Conservation (phyloP, 2,797 vertebrate species). For the Cryptoprocta ferox region DNA sequence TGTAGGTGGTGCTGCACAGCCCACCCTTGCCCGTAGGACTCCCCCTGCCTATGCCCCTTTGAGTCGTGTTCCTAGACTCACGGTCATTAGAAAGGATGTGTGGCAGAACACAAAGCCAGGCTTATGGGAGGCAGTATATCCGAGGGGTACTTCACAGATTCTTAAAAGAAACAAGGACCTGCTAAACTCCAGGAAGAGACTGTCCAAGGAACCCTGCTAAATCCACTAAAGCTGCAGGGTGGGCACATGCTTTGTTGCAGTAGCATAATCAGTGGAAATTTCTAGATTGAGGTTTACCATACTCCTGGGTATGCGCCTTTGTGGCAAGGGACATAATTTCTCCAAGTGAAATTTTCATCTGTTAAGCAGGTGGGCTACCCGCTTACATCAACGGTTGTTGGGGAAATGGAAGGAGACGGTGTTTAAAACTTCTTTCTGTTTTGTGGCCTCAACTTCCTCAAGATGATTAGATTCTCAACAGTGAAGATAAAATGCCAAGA, state of each 20-base stretch:
- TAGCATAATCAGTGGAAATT: not conserved
- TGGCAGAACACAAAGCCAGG: not conserved
- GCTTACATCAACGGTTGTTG: not conserved
- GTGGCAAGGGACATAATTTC: not conserved
- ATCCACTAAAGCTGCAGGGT: not conserved
- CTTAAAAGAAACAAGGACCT: not conserved
- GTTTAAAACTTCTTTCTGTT: not conserved
- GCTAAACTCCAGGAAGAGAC: not conserved
- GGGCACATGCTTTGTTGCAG: not conserved
- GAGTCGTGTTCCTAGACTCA: not conserved
- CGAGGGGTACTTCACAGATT: not conserved
- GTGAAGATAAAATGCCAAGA: not conserved
- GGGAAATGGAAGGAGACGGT: not conserved
- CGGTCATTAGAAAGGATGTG: not conserved
- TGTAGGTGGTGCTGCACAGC: too few relatives aligned
- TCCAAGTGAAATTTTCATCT: not conserved
- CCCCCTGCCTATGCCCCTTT: not conserved
- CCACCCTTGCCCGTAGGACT: not conserved
- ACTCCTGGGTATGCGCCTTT: not conserved
- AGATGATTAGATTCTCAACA: not conserved
- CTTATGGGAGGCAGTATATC: not conserved
- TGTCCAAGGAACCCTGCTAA: not conserved
- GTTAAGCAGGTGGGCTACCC: not conserved
- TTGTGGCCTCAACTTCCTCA: not conserved
- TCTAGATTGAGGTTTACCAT: not conserved